These are phyloP conservation scores for Calyptommatus sinebrachiatus DNA, from an alignment of 2,113 vertebrate genomes.

Conservation along the genomic window DNA sequence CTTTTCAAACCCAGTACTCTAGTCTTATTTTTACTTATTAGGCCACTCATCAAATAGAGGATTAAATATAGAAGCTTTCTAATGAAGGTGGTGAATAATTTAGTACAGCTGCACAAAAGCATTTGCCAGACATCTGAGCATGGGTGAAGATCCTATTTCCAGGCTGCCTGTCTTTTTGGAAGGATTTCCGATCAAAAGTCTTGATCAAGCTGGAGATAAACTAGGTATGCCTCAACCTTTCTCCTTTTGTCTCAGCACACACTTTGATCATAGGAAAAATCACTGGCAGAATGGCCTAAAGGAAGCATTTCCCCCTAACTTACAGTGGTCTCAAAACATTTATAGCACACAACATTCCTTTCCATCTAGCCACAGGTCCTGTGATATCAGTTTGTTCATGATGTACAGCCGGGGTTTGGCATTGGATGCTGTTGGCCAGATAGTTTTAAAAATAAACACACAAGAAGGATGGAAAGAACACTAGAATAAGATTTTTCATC, in stretches of 20 bases:
- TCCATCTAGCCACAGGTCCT: slow-evolving; percentile 9
- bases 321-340: slow-evolving; percentile 13
- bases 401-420: background rate
- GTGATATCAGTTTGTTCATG: background rate
- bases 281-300: slow-evolving; percentile 28
- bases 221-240: slow-evolving; percentile 37
- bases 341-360: background rate
- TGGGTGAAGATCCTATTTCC: slow-evolving; percentile 35
- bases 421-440: background rate
- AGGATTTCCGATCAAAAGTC: slow-evolving; percentile 43
- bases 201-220: slow-evolving; percentile 35
- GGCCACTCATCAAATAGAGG: slow-evolving; percentile 12
- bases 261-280: slow-evolving; percentile 32
- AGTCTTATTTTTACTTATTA: slow-evolving; percentile 14
- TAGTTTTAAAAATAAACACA: background rate
- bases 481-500: background rate
- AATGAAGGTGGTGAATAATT: slow-evolving; percentile 49
- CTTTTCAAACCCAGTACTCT: background rate
- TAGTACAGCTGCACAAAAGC: slow-evolving; percentile 40
- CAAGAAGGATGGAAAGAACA: background rate
- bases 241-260: slow-evolving; percentile 5
- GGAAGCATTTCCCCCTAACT: background rate
- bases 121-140: slow-evolving; percentile 20
- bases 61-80: slow-evolving; percentile 41
- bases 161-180: slow-evolving; percentile 27